Evolutionary conservation across 2,888 invertebrate species (phyloP).

Genomic region (Hymenopus coronatus): DNA sequence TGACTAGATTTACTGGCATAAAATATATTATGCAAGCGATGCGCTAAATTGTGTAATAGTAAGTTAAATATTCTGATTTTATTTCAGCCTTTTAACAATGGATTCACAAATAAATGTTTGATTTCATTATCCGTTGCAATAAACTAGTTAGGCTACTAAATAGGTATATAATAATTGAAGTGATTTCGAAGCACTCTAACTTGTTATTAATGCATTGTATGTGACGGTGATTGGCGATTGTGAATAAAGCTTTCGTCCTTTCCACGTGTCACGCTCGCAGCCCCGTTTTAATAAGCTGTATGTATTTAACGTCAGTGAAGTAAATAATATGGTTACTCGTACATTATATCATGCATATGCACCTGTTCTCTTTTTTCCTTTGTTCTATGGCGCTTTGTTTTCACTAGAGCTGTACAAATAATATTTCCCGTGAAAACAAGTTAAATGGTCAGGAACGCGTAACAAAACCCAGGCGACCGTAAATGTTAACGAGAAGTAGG

Average conservation of each 20-base stretch:
- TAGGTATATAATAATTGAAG: background rate
- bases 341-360: background rate
- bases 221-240: background rate
- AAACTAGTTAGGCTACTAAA: background rate
- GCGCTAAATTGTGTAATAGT: background rate
- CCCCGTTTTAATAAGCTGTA: background rate
- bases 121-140: background rate
- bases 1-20: no score
- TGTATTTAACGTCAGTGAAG: background rate
- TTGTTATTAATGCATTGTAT: background rate
- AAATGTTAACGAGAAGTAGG: background rate
- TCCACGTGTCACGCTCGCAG: background rate
- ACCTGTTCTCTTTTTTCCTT: background rate
- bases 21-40: no score
- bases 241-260: background rate
- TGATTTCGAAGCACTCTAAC: background rate
- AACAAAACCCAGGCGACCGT: background rate
- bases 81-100: background rate
- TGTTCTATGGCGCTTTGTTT: background rate
- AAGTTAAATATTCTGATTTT: background rate
- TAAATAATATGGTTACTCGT: background rate
- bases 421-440: background rate
- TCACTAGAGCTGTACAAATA: background rate
- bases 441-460: background rate
- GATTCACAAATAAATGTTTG: background rate